Conservation (phyloP, 1,140 invertebrate species). For the Trichonephila clavata region DNA sequence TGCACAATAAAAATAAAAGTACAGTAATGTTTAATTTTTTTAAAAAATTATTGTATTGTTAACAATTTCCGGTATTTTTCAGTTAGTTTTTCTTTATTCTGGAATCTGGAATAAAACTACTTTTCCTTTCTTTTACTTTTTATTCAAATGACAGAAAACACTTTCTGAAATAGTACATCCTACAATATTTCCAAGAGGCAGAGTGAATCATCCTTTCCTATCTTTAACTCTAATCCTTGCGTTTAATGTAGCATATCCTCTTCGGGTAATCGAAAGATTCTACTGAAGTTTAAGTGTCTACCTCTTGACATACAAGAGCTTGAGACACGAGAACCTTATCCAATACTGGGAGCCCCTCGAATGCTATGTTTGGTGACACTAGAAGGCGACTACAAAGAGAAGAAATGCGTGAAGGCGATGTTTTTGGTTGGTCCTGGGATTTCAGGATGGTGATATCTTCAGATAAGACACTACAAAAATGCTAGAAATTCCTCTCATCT, state of each 20-base stretch:
- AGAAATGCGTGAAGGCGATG: too few species aligned
- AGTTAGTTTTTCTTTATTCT: too few species aligned
- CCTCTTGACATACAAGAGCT: not conserved
- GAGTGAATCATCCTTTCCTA: not conserved
- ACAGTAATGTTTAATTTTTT: too few species aligned
- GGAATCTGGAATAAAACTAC: too few species aligned
- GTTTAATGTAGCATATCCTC: not conserved
- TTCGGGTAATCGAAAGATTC: not conserved
- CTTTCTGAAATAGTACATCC: not conserved
- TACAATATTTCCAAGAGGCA: not conserved
- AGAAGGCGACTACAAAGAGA: not conserved
- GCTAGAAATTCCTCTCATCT: too few species aligned
- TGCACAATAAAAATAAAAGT: too few species aligned
- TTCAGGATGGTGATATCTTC: too few species aligned
- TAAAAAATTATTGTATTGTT: too few species aligned
- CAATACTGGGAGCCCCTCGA: not conserved
- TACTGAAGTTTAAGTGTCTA: not conserved
- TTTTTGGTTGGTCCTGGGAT: too few species aligned
- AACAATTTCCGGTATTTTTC: too few species aligned
- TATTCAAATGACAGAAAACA: not conserved
- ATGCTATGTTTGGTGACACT: constrained; percentile 11
- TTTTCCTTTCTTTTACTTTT: too few species aligned
- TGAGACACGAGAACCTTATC: not conserved
- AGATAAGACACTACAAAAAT: too few species aligned
- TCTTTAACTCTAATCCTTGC: not conserved